These are phyloP conservation scores for Hyla sarda DNA, from an alignment of 2,113 vertebrate species.

Conservation along the genomic window DNA sequence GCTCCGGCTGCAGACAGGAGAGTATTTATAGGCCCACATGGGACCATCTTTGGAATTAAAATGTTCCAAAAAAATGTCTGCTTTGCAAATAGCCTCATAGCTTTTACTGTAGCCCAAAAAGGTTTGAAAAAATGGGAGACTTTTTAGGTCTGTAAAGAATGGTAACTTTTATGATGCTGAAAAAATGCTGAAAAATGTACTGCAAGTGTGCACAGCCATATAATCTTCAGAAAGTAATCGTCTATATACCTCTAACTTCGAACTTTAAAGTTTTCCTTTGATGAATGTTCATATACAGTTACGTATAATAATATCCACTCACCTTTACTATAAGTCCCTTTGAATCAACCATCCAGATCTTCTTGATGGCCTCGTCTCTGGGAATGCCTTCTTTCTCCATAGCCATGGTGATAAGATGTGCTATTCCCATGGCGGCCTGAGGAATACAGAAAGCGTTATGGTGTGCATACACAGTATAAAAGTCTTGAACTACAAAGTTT, in stretches of 20 bases:
- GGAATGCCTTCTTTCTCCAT: constrained; percentile 88
- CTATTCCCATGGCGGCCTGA: constrained; percentile 94
- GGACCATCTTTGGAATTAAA: too few species aligned
- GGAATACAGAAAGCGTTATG: background rate
- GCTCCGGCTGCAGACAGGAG: background rate
- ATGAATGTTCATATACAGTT: background rate
- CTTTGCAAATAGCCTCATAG: too few species aligned
- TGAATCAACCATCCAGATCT: constrained; percentile 98
- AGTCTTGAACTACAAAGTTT: too few species aligned
- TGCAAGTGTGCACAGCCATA: too few species aligned
- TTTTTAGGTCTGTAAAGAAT: too few species aligned
- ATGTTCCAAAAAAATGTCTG: background rate
- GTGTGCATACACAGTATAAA: background rate
- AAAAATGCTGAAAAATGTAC: too few species aligned
- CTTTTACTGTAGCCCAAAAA: too few species aligned
- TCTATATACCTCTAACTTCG: too few species aligned
- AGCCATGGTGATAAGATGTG: constrained; percentile 91
- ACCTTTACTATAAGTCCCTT: constrained; percentile 96
- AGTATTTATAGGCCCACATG: too few species aligned
- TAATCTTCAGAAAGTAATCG: too few species aligned
- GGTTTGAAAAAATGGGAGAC: too few species aligned
- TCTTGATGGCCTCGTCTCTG: constrained; percentile 82
- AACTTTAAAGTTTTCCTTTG: background rate
- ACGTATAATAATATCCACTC: background rate
- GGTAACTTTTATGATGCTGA: too few species aligned